phyloP scores from a whole-genome alignment of 2,888 invertebrate species.

The Ormia ochracea region DNA sequence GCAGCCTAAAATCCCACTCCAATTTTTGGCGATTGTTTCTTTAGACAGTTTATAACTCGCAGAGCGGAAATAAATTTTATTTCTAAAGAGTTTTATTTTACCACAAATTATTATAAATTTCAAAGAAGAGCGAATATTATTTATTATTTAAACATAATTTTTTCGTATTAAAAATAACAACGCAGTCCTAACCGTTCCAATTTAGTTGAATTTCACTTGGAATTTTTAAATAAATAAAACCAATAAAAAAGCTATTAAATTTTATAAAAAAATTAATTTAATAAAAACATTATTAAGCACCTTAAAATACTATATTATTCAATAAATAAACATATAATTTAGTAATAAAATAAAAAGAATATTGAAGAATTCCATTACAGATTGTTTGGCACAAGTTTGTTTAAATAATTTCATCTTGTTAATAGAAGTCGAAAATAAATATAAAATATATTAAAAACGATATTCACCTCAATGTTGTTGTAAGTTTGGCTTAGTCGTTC shows the following conservation, averaged over 20 bases:
- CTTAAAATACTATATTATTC: conserved; percentile 13
- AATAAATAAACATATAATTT: conserved; percentile 27
- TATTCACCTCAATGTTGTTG: conserved; percentile 2
- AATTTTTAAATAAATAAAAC: conserved; percentile 13
- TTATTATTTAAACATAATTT: too few relatives aligned
- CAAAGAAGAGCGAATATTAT: too few relatives aligned
- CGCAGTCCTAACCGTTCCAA: too few relatives aligned
- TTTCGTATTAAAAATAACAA: too few relatives aligned
- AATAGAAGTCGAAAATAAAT: background rate
- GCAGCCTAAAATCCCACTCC: too few relatives aligned
- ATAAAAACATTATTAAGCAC: conserved; percentile 27
- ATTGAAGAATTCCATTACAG: conserved; percentile 28
- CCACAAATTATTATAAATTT: too few relatives aligned
- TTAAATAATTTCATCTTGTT: conserved; percentile 24
- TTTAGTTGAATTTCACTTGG: too few relatives aligned
- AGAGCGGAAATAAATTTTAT: too few relatives aligned
- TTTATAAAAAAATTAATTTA: background rate
- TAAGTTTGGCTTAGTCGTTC: conserved; percentile 26
- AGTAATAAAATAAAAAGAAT: background rate
- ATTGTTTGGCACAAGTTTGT: conserved; percentile 54
- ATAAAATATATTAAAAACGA: background rate
- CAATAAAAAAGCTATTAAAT: background rate
- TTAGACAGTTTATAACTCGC: too few relatives aligned
- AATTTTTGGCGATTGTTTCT: too few relatives aligned
- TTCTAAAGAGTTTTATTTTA: too few relatives aligned